These are phyloP conservation scores for Eidolon dupreanum DNA, from an alignment of 2,797 vertebrate species.

Conservation along the genomic window DNA sequence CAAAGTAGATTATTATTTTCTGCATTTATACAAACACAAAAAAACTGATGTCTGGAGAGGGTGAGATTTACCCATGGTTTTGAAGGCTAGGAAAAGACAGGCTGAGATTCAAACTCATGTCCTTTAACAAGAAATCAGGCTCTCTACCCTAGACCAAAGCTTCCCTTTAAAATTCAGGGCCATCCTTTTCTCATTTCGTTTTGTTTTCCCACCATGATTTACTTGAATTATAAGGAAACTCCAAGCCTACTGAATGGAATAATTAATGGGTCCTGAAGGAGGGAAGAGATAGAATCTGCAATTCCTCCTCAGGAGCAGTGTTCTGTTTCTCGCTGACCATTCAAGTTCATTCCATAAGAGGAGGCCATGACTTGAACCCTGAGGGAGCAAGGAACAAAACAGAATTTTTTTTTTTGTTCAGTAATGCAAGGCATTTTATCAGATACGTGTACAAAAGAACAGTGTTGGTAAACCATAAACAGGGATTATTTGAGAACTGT, in stretches of 20 bases:
- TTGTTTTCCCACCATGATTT: background rate
- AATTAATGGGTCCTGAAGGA: background rate
- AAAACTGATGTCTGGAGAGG: background rate
- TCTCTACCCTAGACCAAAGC: background rate
- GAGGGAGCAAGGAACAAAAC: background rate
- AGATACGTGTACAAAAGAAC: background rate
- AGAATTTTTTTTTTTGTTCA: background rate
- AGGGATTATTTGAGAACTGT: conserved; percentile 2
- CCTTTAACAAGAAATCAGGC: background rate
- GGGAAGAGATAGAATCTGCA: background rate
- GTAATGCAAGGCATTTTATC: background rate
- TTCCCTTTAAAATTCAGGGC: background rate
- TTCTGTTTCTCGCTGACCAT: background rate
- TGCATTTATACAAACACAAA: background rate
- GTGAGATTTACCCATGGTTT: background rate
- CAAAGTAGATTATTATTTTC: background rate
- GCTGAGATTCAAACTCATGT: background rate
- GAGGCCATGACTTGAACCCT: background rate
- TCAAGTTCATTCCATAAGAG: background rate
- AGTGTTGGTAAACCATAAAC: background rate
- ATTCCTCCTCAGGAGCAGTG: background rate
- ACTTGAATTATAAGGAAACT: conserved; percentile 1
- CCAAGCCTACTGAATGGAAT: background rate
- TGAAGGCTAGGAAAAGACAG: background rate
- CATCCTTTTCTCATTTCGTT: background rate